These are phyloP conservation scores for Ciconia nigra DNA, from an alignment of 2,797 vertebrate species.

Conservation along the genomic window DNA sequence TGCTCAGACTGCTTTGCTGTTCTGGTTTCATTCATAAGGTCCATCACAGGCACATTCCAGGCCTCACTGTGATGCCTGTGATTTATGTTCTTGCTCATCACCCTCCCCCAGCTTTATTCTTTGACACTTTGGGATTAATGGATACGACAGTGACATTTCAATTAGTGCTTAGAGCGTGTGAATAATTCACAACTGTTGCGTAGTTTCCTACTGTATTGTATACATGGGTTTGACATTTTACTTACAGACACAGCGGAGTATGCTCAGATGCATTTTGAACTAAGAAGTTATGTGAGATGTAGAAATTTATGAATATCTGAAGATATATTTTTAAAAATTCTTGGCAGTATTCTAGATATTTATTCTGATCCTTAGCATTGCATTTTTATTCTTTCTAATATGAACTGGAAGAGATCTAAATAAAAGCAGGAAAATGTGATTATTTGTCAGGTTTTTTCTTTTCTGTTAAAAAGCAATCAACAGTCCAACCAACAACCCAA, in stretches of 20 bases:
- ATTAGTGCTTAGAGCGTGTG: slow-evolving; percentile 62
- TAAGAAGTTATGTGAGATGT: background rate
- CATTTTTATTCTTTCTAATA: background rate
- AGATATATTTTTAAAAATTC: background rate
- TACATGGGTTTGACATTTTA: slow-evolving; percentile 62
- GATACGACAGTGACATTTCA: slow-evolving; percentile 64
- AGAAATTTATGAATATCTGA: background rate
- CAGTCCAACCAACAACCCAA: background rate
- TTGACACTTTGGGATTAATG: slow-evolving; percentile 70
- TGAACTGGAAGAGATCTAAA: background rate
- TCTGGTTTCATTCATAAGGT: slow-evolving; percentile 72
- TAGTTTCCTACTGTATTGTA: slow-evolving; percentile 76
- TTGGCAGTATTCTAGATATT: background rate
- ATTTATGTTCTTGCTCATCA: slow-evolving; percentile 70
- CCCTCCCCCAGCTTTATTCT: slow-evolving; percentile 68
- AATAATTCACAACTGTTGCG: slow-evolving; percentile 74
- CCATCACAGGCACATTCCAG: slow-evolving; percentile 71
- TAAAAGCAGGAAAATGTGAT: background rate
- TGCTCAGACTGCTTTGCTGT: slow-evolving; percentile 38
- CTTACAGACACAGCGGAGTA: background rate
- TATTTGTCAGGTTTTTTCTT: background rate
- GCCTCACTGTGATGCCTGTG: slow-evolving; percentile 56
- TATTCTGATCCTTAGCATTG: background rate
- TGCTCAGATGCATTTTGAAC: background rate
- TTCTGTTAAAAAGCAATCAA: background rate